A percentile compares a stretch with the other conserved stretches of the same genome.
These are phyloP conservation scores for Mya arenaria DNA, from an alignment of 1,140 invertebrate species.

Conservation along the genomic window DNA sequence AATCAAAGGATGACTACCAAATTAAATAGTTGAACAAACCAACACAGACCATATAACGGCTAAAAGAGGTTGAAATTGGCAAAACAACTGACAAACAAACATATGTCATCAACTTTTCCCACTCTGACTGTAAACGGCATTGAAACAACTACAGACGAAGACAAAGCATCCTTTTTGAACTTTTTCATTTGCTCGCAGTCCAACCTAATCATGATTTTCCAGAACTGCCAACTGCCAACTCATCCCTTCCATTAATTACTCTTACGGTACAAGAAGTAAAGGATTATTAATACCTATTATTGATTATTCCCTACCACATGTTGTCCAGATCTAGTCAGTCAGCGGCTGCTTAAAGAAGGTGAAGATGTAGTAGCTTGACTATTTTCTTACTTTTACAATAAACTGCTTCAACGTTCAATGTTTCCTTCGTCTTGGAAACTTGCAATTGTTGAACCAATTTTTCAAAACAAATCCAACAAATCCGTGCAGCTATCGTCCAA, in stretches of 20 bases:
- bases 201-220: no score
- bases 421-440: constrained; percentile 8
- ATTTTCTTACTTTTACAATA: background rate
- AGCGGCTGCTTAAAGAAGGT: background rate
- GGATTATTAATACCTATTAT: background rate
- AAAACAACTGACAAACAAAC: no score
- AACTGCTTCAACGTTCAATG: background rate
- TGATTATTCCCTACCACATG: background rate
- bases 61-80: no score
- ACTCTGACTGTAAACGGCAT: no score
- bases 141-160: no score
- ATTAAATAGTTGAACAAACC: no score
- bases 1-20: no score
- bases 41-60: no score
- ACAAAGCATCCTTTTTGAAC: no score
- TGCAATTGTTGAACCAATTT: background rate
- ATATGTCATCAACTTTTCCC: no score
- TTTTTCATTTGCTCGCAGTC: no score
- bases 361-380: background rate
- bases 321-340: background rate
- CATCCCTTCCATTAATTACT: background rate
- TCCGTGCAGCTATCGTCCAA: background rate
- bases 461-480: background rate
- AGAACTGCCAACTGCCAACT: no score
- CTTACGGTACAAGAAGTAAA: background rate